A percentile compares a stretch with the other conserved stretches of the same genome.
These are phyloP conservation scores for Dermochelys coriacea DNA, from an alignment of 2,797 vertebrate genomes.

Conservation along the genomic window DNA sequence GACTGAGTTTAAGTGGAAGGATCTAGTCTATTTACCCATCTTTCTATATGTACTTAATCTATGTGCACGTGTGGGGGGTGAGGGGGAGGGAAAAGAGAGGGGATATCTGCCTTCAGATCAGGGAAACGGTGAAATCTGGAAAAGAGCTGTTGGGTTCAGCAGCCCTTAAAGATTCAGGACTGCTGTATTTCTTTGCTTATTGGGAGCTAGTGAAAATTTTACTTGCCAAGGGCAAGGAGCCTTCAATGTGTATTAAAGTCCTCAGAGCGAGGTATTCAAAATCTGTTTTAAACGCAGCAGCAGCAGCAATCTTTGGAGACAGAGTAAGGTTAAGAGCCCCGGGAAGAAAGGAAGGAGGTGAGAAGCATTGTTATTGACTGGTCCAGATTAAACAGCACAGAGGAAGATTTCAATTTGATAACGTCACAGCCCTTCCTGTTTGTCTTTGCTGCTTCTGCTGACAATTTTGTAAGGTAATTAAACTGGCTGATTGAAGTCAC, in stretches of 20 bases:
- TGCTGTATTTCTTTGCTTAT: conserved; percentile 43
- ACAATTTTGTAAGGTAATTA: conserved; percentile 88
- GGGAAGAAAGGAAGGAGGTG: conserved; percentile 72
- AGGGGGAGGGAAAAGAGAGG: not conserved
- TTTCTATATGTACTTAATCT: conserved; percentile 1
- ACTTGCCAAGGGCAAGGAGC: conserved; percentile 47
- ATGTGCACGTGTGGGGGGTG: not conserved
- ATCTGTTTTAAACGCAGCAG: conserved; percentile 56
- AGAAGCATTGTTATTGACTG: conserved; percentile 81
- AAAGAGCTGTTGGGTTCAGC: not conserved
- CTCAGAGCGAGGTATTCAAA: conserved; percentile 45
- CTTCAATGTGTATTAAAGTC: conserved; percentile 58
- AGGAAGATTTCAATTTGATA: conserved; percentile 88
- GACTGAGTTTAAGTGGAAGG: not conserved
- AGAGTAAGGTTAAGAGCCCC: conserved; percentile 80
- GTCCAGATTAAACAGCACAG: conserved; percentile 81
- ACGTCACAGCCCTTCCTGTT: conserved; percentile 82
- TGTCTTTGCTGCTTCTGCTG: conserved; percentile 82
- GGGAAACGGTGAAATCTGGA: not conserved
- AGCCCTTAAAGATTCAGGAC: not conserved
- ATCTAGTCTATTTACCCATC: not conserved
- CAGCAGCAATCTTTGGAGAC: conserved; percentile 67
- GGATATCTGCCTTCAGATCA: not conserved
- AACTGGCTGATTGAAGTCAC: conserved; percentile 88
- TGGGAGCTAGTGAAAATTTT: conserved; percentile 39